Conservation (phyloP, 92 coral and sea anemone species). For the Meandrina meandrites region DNA sequence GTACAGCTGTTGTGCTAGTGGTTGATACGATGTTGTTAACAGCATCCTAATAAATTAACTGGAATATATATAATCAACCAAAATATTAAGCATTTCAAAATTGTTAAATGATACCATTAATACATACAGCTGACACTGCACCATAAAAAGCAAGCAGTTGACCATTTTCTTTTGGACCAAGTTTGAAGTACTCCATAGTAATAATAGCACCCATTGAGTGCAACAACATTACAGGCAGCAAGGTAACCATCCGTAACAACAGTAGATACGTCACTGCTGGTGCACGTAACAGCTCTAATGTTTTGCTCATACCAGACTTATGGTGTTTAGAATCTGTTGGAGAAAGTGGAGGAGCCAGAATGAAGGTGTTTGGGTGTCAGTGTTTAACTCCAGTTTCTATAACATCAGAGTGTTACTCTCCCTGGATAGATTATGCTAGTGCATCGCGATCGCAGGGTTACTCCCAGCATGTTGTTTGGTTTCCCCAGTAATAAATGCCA, state of each 20-base stretch:
- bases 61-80: too few relatives aligned
- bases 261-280: slow-evolving; percentile 34
- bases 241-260: slow-evolving; percentile 23
- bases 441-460: too few relatives aligned
- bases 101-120: not conserved
- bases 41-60: too few relatives aligned
- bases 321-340: not conserved
- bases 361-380: too few relatives aligned
- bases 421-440: too few relatives aligned
- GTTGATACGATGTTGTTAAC: too few relatives aligned
- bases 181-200: slow-evolving; percentile 36
- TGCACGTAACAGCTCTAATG: slow-evolving; percentile 6
- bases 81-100: too few relatives aligned
- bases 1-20: too few relatives aligned
- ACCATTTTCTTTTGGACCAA: slow-evolving; percentile 52
- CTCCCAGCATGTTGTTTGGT: too few relatives aligned
- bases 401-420: too few relatives aligned
- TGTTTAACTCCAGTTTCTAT: too few relatives aligned
- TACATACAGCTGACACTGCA: slow-evolving; percentile 43
- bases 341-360: not conserved
- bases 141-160: slow-evolving; percentile 40
- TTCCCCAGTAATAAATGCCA: too few relatives aligned
- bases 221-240: slow-evolving; percentile 27
- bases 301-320: slow-evolving; percentile 23
- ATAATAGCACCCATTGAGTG: slow-evolving; percentile 46